Conservation (phyloP, 2,797 vertebrate genomes). For the Aldrovandia affinis region DNA sequence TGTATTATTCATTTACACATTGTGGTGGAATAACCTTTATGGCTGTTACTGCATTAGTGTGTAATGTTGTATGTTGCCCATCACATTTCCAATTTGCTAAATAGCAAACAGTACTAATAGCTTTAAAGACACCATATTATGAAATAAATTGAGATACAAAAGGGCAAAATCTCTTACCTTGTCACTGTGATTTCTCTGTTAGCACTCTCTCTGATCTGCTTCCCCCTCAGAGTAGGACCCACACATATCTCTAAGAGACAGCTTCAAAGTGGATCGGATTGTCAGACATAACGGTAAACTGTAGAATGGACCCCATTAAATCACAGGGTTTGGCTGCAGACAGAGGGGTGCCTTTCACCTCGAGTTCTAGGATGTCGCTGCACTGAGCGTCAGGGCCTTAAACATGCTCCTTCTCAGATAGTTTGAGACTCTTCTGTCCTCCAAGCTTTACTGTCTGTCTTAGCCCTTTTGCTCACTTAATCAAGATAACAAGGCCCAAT, state of each 20-base stretch:
- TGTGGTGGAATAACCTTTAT: too few relatives aligned
- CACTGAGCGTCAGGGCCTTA: neutral
- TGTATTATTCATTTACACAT: too few relatives aligned
- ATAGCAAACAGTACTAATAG: neutral
- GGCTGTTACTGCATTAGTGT: too few relatives aligned
- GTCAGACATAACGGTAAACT: neutral
- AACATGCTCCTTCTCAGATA: neutral
- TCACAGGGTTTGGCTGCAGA: neutral
- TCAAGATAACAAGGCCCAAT: constrained; percentile 7
- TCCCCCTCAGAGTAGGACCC: neutral
- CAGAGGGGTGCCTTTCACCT: neutral
- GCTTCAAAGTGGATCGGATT: neutral
- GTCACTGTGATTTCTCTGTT: neutral
- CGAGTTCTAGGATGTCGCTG: neutral
- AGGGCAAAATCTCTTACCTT: neutral
- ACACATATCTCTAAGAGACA: neutral
- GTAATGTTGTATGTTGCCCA: too few relatives aligned
- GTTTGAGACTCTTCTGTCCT: neutral
- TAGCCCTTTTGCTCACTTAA: neutral
- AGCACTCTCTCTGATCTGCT: neutral
- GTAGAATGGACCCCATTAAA: neutral
- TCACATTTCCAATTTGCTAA: neutral
- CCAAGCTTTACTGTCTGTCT: neutral
- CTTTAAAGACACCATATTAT: neutral
- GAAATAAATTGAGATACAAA: neutral